Percentiles rank a stretch among this genome's conserved stretches.
Conservation (phyloP, 2,888 invertebrate genomes). For the Epicampocera succincta region DNA sequence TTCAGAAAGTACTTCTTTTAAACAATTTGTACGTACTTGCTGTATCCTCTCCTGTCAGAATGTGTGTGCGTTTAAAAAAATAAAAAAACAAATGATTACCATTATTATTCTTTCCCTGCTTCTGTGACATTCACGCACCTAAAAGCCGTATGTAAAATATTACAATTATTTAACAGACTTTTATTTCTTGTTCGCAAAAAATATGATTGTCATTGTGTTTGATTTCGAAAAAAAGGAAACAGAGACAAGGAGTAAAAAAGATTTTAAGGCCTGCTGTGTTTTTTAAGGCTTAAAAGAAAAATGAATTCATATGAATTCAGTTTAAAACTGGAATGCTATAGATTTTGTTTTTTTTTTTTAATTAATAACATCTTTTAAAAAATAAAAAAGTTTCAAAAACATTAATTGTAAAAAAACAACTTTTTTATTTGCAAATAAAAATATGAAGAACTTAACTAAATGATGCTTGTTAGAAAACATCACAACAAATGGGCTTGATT, state of each 20-base stretch:
- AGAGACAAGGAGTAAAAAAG: neutral
- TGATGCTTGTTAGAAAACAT: constrained; percentile 10
- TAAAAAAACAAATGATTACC: neutral
- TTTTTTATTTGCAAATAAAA: constrained; percentile 24
- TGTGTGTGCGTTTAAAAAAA: neutral
- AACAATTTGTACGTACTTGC: too few relatives aligned
- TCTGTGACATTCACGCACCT: constrained; percentile 56
- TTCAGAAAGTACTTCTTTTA: neutral
- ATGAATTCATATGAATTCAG: constrained; percentile 41
- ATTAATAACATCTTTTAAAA: constrained; percentile 65
- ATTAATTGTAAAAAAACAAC: constrained; percentile 58
- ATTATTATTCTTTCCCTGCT: constrained; percentile 12
- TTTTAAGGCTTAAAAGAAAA: constrained; percentile 60
- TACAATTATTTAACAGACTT: constrained; percentile 60
- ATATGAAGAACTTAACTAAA: constrained; percentile 12
- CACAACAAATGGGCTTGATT: constrained; percentile 1
- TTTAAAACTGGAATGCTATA: constrained; percentile 44
- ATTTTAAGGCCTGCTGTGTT: constrained; percentile 54
- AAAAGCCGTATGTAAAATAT: constrained; percentile 67
- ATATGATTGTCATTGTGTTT: constrained; percentile 54
- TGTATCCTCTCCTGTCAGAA: too few relatives aligned
- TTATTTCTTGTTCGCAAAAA: constrained; percentile 17
- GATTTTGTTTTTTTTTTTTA: constrained; percentile 13
- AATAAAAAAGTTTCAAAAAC: too few relatives aligned
- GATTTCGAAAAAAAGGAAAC: neutral